Conservation (phyloP, 92 coral and sea anemone genomes). For the Micromussa lordhowensis region DNA sequence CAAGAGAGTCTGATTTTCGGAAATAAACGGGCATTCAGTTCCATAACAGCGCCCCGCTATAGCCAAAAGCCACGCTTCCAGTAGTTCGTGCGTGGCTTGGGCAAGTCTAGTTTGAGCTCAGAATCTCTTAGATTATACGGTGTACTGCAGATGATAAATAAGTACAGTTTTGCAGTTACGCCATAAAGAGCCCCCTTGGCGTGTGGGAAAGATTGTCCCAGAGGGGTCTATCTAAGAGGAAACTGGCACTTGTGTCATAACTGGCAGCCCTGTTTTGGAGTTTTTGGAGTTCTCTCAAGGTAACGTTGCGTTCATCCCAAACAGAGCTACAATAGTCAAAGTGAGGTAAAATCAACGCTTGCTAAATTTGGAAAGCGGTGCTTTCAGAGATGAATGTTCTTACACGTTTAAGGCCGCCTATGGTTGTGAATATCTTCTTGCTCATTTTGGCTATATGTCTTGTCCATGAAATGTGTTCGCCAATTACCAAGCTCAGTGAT, state of each 20-base stretch:
- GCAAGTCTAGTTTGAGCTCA: too few species aligned
- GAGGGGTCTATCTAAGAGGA: neutral
- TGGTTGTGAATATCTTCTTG: neutral
- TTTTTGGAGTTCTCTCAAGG: neutral
- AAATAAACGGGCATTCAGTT: too few species aligned
- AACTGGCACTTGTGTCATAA: neutral
- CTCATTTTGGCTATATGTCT: neutral
- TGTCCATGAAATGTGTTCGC: constrained; percentile 2
- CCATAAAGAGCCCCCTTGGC: neutral
- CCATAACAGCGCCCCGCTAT: too few species aligned
- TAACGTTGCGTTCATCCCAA: neutral
- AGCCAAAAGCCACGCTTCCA: too few species aligned
- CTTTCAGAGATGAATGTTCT: neutral
- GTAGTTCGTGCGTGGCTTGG: too few species aligned
- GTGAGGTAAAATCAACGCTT: too few species aligned
- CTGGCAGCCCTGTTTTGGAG: neutral
- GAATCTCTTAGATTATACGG: too few species aligned
- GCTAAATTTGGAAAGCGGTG: too few species aligned
- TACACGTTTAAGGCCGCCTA: neutral
- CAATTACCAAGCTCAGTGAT: neutral
- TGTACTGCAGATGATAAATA: too few species aligned
- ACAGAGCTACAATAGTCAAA: neutral
- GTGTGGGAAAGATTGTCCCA: constrained; percentile 11
- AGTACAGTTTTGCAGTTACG: too few species aligned
- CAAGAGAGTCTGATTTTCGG: too few species aligned